Percentiles rank a stretch among this genome's conserved stretches.
phyloP scores from a whole-genome alignment of 2,888 invertebrate species.

The Diloba caeruleocephala region DNA sequence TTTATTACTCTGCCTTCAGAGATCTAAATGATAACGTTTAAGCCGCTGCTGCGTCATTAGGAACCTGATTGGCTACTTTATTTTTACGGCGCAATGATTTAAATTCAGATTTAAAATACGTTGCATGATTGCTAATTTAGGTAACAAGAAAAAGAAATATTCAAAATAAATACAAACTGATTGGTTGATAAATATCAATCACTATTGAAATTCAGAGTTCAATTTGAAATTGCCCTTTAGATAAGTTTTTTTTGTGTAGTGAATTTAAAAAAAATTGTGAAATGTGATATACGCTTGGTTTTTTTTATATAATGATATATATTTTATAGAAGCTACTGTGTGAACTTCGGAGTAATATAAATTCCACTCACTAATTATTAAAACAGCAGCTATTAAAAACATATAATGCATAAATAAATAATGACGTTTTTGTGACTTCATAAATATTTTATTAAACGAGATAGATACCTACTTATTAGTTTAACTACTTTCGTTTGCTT shows the following conservation, averaged over 20 bases:
- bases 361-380: not conserved
- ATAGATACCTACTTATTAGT: constrained; percentile 3
- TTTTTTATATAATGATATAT: no score
- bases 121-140: no score
- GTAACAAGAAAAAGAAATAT: constrained; percentile 6
- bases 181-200: not conserved
- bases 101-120: constrained; percentile 27
- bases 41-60: constrained; percentile 46
- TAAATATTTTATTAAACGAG: constrained; percentile 22
- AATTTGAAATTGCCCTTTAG: not conserved
- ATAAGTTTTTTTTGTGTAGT: no score
- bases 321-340: no score
- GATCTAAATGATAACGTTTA: constrained; percentile 51
- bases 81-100: constrained; percentile 38
- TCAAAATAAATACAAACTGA: constrained; percentile 2
- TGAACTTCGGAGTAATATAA: no score
- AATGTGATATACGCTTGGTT: no score
- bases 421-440: not conserved
- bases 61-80: constrained; percentile 44
- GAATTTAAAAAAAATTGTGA: no score
- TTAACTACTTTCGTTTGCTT: not conserved
- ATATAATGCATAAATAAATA: no score
- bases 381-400: not conserved
- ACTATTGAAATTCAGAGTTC: not conserved
- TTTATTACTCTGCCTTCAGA: constrained; percentile 52